Percentiles rank a stretch among this genome's conserved stretches.
Evolutionary conservation across 2,797 vertebrate genomes (phyloP).

Genomic region (Betta splendens): DNA sequence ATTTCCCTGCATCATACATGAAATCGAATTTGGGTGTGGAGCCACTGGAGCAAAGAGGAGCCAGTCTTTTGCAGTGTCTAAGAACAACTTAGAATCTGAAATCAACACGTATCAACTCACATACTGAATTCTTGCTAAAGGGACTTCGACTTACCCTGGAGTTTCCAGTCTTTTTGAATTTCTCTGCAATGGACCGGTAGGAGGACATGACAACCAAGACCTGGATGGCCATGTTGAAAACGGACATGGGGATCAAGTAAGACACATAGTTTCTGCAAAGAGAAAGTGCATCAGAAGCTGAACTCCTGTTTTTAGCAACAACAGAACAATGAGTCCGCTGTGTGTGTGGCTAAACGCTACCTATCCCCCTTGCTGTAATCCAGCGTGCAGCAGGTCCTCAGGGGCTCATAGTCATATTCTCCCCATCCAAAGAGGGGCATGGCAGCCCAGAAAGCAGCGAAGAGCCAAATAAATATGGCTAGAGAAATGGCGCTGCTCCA

Average conservation of each 20-base stretch:
- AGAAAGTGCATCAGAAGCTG: conserved; percentile 11
- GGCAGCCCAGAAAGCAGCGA: conserved; percentile 90
- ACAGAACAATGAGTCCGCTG: background rate
- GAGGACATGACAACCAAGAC: conserved; percentile 89
- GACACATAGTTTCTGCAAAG: conserved; percentile 89
- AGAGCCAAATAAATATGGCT: conserved; percentile 88
- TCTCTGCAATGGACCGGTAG: conserved; percentile 90
- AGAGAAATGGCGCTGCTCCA: conserved; percentile 87
- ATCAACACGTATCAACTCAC: background rate
- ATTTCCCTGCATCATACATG: conserved; percentile 2
- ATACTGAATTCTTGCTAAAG: background rate
- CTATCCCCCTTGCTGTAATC: conserved; percentile 93
- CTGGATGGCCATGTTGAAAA: conserved; percentile 92
- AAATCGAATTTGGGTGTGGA: background rate
- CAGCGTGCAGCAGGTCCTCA: conserved; percentile 95
- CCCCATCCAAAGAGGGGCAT: conserved; percentile 97
- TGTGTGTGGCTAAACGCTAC: conserved; percentile 62
- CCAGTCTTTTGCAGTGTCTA: no score
- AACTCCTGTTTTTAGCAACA: background rate
- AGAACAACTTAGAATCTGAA: background rate
- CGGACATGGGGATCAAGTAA: conserved; percentile 88
- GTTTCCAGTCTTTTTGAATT: conserved; percentile 89
- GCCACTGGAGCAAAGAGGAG: background rate
- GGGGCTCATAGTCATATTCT: conserved; percentile 92
- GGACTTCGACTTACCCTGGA: conserved; percentile 80